These are phyloP conservation scores for Eumeta japonica DNA, from an alignment of 1,140 invertebrate genomes.

Conservation along the genomic window DNA sequence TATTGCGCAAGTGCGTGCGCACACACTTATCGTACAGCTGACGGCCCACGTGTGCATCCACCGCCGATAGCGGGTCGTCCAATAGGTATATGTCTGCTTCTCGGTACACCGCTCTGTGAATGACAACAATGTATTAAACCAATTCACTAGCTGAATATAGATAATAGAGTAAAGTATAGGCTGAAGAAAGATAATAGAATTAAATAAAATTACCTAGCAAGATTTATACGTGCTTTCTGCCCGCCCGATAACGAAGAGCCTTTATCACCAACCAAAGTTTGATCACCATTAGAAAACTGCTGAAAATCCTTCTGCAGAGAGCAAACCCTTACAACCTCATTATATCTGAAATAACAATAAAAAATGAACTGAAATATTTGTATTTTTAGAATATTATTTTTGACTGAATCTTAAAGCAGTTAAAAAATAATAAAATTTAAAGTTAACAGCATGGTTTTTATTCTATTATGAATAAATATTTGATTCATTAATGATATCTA, in stretches of 20 bases:
- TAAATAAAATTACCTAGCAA: background rate
- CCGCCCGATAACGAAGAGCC: constrained; percentile 56
- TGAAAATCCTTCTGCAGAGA: constrained; percentile 53
- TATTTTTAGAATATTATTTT: background rate
- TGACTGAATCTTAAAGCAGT: background rate
- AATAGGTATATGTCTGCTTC: too few relatives aligned
- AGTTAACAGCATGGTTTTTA: background rate
- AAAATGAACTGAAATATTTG: too few relatives aligned
- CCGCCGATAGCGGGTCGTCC: too few relatives aligned
- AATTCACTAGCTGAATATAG: background rate
- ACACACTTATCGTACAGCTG: too few relatives aligned
- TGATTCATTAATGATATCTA: too few relatives aligned
- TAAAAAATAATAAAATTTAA: background rate
- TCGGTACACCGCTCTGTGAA: too few relatives aligned
- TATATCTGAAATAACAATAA: constrained; percentile 1
- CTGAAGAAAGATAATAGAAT: background rate
- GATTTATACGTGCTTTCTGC: constrained; percentile 55
- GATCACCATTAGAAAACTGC: constrained; percentile 47
- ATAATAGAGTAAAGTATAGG: background rate
- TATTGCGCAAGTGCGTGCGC: too few relatives aligned
- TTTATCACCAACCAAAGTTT: constrained; percentile 63
- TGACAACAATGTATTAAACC: background rate
- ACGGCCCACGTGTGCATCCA: too few relatives aligned
- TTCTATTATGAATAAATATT: too few relatives aligned
- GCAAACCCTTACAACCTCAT: constrained; percentile 14